Percentiles rank a stretch among this genome's conserved stretches.
phyloP scores from a whole-genome alignment of 2,797 vertebrate species.

The Caiman crocodilus region DNA sequence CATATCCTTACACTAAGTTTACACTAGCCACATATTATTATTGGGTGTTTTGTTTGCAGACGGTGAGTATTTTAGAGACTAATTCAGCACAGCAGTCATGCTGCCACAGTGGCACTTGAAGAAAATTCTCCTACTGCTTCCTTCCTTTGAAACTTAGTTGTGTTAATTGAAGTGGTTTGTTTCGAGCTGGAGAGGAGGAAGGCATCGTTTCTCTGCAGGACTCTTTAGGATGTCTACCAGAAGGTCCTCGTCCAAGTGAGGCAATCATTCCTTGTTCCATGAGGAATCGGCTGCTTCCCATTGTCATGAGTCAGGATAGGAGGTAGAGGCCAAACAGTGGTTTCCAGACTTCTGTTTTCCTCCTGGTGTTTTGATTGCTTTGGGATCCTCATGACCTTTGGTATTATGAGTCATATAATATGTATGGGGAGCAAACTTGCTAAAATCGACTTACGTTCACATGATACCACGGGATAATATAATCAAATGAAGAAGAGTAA shows the following conservation, averaged over 20 bases:
- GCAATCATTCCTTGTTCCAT: neutral
- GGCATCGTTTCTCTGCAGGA: neutral
- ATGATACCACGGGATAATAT: neutral
- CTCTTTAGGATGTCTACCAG: neutral
- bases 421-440: neutral
- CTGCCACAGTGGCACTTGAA: neutral
- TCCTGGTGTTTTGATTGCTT: neutral
- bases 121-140: neutral
- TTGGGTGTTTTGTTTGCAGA: neutral
- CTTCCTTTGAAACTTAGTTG: neutral
- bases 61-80: neutral
- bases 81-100: neutral
- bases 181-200: slow-evolving; percentile 16
- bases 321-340: neutral
- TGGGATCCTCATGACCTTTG: neutral
- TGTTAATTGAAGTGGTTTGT: neutral
- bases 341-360: neutral
- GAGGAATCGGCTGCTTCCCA: neutral
- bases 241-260: neutral
- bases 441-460: neutral
- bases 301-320: neutral
- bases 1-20: neutral
- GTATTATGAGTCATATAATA: neutral
- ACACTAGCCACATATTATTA: neutral
- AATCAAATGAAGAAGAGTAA: neutral